Evolutionary conservation across 1,140 invertebrate species (phyloP), one percentile per base, ranked within the genome.

Genomic region (Archegozetes longisetosus): DNA sequence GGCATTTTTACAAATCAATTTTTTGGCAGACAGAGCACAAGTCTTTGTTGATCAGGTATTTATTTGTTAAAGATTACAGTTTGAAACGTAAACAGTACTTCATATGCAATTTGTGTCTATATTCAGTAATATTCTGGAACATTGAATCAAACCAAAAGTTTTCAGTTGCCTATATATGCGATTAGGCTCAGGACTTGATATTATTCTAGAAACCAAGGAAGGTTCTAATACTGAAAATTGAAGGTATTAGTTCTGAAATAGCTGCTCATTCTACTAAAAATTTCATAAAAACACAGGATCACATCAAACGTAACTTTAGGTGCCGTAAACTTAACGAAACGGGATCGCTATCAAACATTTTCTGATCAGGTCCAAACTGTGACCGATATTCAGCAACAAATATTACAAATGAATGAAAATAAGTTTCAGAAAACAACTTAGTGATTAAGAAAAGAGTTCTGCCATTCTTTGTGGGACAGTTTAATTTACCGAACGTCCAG

Each of bases 401-500:
- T n/a, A n/a, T n/a, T 53, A 32, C 54, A 29, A 9, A 24, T 29
- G n/a, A 54, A 25, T 14, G 29, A 20, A 13, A 28, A 13, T 20
- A 22, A 53, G 14, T n/a, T 14, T 47, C 46, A 14, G n/a, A n/a
- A 14, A 22, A 12, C 22, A 22, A 20, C n/a, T 13, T 13, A 13
- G 13, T 23, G 12, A 13, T 20, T 13, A 20, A 53, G 13, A 9
- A 14, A 12, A 14, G n/a, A 20, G 20, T 59, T 20, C 56, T 48
- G 24, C 6, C 54, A 23, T 55, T 63, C 24, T 62, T 53, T 32
- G 22, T 32, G 17, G 61, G 61, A n/a, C 51, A 12, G 12, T 62
- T 62, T 25, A 20, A n/a, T 23, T 22, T 62, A 14, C 20, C 61
- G 12, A 17, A 53, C 75, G 74, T 64, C 76, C 79, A 13, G 76